Conservation (phyloP, 2,113 vertebrate species). For the Peromyscus polionotus region DNA sequence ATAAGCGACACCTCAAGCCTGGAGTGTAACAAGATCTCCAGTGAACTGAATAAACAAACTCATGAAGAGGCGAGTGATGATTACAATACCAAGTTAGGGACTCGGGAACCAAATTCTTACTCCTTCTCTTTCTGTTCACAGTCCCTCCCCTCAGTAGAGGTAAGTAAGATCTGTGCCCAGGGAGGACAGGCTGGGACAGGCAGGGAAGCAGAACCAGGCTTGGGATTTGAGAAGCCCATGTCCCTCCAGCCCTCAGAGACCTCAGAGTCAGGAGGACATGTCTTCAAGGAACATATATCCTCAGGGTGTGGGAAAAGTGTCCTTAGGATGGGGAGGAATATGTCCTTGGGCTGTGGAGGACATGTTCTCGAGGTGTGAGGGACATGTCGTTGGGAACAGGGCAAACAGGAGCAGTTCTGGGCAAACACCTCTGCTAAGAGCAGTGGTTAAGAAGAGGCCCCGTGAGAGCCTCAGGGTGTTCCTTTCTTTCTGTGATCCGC, state of each 20-base stretch:
- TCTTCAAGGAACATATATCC: background rate
- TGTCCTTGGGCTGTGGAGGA: background rate
- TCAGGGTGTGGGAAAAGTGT: background rate
- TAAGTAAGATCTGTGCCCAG: background rate
- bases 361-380: background rate
- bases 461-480: background rate
- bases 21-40: background rate
- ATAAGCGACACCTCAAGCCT: background rate
- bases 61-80: background rate
- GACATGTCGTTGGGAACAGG: too few species aligned
- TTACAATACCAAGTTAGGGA: background rate
- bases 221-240: background rate
- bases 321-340: background rate
- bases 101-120: background rate
- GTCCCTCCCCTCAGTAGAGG: too few species aligned
- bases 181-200: background rate
- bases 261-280: background rate
- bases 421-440: background rate
- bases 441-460: background rate
- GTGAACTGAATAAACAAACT: background rate
- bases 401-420: background rate
- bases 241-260: background rate
- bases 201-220: background rate
- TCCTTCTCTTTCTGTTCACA: background rate
- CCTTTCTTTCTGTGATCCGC: background rate